Evolutionary conservation across 1,140 invertebrate species (phyloP), one percentile per base, ranked within the genome.

Genomic region (Rhopalosiphum maidis): DNA sequence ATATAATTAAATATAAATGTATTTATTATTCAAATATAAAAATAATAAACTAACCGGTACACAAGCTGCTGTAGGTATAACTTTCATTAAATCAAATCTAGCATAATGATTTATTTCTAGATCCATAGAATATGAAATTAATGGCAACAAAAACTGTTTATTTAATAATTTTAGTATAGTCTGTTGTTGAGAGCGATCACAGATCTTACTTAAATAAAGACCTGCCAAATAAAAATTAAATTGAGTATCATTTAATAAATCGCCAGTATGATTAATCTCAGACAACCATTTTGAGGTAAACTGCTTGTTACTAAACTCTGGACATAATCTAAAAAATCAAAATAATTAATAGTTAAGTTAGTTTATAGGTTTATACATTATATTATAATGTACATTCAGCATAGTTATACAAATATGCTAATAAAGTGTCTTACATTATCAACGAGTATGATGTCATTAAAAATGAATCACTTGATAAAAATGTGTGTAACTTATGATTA

Each of bases 191-290:
- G 23, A 54, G 6, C 18, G 46, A 43, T 93, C 77, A 86, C 77
- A 46, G 30, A 51, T 82, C 54, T 93, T 93, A 85, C 77, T 77
- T 22, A 93, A 93, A 18, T 93, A 93, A 51, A 93, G 77, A 35
- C 91, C 91, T 43, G 25, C 91, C 7, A 93, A 51, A 93, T 41
- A 93, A n/a, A 93, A 51, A 85, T 41, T 86, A 93, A 93, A 93
- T 11, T 23, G 46, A 85, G 35, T 41, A 86, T 93, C 82, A 22
- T 93, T 54, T 86, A 55, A 86, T 86, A 93, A 93, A 55, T 85
- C 25, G 51, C 18, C 86, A 21, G 91, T 37, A 41, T 55, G 7
- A 41, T 93, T 25, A 25, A 93, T 93, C 22, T 86, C 35, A 41
- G 82, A 82, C 30, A 93, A 93, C 91, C 91, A 93, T 54, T 93